Conservation (phyloP, 2,113 vertebrate species). For the Muntiacus muntjak region DNA sequence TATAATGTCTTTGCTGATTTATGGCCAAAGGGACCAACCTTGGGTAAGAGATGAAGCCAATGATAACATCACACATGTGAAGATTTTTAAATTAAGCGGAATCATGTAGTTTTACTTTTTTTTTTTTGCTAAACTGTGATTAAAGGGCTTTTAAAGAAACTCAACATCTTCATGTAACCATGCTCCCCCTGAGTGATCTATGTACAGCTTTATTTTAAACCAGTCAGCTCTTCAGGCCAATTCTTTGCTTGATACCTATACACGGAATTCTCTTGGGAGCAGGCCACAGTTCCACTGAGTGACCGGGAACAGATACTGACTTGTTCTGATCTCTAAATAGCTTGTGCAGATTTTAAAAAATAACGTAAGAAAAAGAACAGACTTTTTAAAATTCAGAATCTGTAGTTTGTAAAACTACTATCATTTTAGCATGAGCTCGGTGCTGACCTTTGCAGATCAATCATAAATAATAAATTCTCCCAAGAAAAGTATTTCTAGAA, state of each 20-base stretch:
- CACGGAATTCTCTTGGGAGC: not conserved
- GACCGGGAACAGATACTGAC: not conserved
- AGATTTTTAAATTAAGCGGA: not conserved
- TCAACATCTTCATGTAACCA: constrained; percentile 43
- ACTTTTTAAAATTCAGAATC: constrained; percentile 68
- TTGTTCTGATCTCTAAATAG: constrained; percentile 61
- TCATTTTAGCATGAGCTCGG: constrained; percentile 71
- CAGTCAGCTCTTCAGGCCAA: not conserved
- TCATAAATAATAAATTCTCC: constrained; percentile 73
- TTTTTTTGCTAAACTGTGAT: not conserved
- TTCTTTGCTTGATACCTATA: not conserved
- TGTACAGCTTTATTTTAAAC: constrained; percentile 57
- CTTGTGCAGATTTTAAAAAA: constrained; percentile 66
- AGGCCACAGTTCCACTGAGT: not conserved
- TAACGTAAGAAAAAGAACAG: constrained; percentile 59
- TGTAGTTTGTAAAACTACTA: constrained; percentile 73
- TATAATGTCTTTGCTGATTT: not conserved
- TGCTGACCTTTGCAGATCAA: constrained; percentile 80
- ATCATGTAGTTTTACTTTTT: not conserved
- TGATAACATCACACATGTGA: not conserved
- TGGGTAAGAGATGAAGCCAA: constrained; percentile 27
- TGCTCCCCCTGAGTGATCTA: not conserved
- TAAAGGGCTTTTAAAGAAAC: constrained; percentile 57
- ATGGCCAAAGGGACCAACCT: not conserved
- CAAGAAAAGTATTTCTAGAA: constrained; percentile 43